Base-by-base conservation (phyloP, 2,113 vertebrate genomes). In the Aleadryas rufinucha region DNA sequence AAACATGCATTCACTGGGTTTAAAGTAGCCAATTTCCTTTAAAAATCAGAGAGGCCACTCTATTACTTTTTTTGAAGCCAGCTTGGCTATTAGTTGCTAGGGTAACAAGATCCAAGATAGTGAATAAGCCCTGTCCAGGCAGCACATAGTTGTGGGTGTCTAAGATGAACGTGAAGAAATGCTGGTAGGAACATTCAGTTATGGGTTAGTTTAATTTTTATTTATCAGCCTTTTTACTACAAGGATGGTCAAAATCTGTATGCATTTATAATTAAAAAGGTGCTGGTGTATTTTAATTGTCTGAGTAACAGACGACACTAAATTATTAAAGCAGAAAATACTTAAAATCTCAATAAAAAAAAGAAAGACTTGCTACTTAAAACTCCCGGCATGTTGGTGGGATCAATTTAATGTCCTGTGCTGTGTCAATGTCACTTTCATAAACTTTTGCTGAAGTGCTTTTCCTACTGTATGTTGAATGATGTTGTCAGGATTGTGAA, bases 21-120 rank as follows among this genome's bases (percentile, higher is more conserved):
- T 96, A 93, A 96, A 97, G 94, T 90, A 97, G 89, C 87, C 97
- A 88, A 96, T 98, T 98, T 97, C 95, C 91, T 97, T 95, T 93
- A 97, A 96, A 97, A 97, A 95, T 87, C 42, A 15, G 84, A 95
- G 75, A 96, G 68, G 82, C 94, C 63, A 97, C 85, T 96, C 95
- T 96, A 95, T 97, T 97, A 95, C 30, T 42, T 88, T 91, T 97
- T 45, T 96, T 83, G 17, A 97, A 93, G 85, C 69, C 68, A 93
- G 93, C 96, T 80, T 94, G 91, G 92, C 97, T 98, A 97, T 98
- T 98, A 98, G 97, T 98, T 97, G 95, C 98, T 96, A 98, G 91
- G 97, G 97, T 96, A 98, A 98, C 98, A 92, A 94, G 94, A 93
- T 72, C 63, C 82, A 79, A 78, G 95, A 80, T 74, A 79, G 94